Conservation (phyloP, 2,797 vertebrate genomes). For the Catharus ustulatus region DNA sequence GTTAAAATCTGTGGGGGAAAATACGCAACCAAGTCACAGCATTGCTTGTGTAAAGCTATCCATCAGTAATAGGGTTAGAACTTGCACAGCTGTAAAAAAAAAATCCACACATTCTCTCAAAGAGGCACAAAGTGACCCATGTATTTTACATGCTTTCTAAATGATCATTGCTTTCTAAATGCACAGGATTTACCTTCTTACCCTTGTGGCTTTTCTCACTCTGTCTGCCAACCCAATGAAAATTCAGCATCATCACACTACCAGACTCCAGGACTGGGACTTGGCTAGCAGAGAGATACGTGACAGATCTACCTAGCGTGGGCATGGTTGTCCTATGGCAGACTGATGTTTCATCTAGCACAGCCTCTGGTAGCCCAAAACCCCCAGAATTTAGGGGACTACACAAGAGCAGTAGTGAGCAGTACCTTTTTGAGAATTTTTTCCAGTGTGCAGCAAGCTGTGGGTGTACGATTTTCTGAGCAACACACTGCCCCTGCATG, state of each 20-base stretch:
- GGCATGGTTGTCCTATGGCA: neutral
- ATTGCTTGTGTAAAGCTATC: neutral
- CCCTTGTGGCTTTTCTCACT: neutral
- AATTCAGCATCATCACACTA: neutral
- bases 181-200: neutral
- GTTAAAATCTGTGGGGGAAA: neutral
- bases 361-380: neutral
- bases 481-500: neutral
- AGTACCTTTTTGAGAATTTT: neutral
- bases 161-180: neutral
- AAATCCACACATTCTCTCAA: no score
- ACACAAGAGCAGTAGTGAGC: neutral
- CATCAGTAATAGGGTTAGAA: neutral
- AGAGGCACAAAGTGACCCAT: neutral
- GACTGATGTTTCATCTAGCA: neutral
- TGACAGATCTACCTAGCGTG: neutral
- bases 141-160: neutral
- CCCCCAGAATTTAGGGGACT: neutral
- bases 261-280: neutral
- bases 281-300: fast-evolving
- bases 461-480: neutral
- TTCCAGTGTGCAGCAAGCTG: neutral
- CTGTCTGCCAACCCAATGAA: neutral
- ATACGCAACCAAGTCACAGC: neutral
- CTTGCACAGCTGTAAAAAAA: neutral